phyloP scores from a whole-genome alignment of 2,888 invertebrate species.

The Drosophila parthenogenetica region DNA sequence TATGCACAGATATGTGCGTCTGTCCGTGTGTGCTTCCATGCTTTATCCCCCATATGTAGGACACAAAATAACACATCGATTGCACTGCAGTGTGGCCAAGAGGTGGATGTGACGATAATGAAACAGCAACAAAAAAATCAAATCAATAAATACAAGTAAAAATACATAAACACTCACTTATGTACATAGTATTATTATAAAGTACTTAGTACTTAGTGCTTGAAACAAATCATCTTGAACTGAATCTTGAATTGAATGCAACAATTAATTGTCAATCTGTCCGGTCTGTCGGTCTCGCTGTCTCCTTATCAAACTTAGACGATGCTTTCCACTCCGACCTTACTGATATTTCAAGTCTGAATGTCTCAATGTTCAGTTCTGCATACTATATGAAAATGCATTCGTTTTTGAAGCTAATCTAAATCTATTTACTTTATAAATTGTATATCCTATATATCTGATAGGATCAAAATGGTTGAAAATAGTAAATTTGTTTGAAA shows the following conservation, averaged over 20 bases:
- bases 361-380: slow-evolving; percentile 7
- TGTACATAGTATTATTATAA: not conserved
- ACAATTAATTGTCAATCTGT: slow-evolving; percentile 41
- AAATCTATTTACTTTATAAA: too few species aligned
- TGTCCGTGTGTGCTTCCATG: not conserved
- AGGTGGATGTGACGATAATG: slow-evolving; percentile 41
- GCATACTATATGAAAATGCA: not conserved
- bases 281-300: slow-evolving; percentile 1
- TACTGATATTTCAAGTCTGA: slow-evolving; percentile 35
- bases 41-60: slow-evolving; percentile 37
- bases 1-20: not conserved
- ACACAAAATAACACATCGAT: slow-evolving; percentile 31
- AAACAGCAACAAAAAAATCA: slow-evolving; percentile 7
- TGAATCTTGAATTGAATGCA: slow-evolving; percentile 54
- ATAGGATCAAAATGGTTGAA: too few species aligned
- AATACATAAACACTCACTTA: slow-evolving; percentile 20
- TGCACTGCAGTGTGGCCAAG: slow-evolving; percentile 25
- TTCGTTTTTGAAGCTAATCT: not conserved
- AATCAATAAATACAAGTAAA: not conserved
- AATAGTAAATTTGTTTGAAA: too few species aligned
- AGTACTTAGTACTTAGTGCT: slow-evolving; percentile 26
- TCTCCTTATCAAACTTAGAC: slow-evolving; percentile 33
- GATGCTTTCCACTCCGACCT: slow-evolving; percentile 35
- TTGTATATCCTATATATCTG: too few species aligned
- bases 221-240: slow-evolving; percentile 58